These are phyloP conservation scores for Hirtodrosophila duncani DNA, from an alignment of 2,888 invertebrate species.

Conservation along the genomic window DNA sequence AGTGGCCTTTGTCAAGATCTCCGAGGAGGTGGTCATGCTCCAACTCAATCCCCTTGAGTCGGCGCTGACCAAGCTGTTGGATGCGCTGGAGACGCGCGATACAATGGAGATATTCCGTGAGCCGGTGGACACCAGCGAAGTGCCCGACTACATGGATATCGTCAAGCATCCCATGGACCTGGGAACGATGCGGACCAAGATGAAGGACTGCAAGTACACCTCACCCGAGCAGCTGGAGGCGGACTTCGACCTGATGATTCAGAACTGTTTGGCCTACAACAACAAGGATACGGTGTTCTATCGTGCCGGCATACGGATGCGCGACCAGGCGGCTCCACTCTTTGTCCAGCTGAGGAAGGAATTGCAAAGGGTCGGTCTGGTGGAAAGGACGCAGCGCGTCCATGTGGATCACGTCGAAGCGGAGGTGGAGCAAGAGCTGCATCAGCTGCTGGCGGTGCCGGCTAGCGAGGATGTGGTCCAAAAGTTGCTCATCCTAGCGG, in stretches of 20 bases:
- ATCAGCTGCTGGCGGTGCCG: constrained; percentile 75
- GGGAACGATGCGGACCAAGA: constrained; percentile 89
- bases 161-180: constrained; percentile 93
- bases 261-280: constrained; percentile 97
- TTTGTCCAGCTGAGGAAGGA: constrained; percentile 89
- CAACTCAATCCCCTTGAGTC: constrained; percentile 90
- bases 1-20: constrained; percentile 88
- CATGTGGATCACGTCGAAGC: constrained; percentile 79
- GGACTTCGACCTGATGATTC: constrained; percentile 97
- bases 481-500: constrained; percentile 81
- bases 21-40: constrained; percentile 88
- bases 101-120: constrained; percentile 93
- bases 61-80: constrained; percentile 87
- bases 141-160: constrained; percentile 93
- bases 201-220: constrained; percentile 84
- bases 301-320: constrained; percentile 91
- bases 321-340: constrained; percentile 90
- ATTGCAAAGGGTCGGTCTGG: constrained; percentile 78
- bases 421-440: constrained; percentile 81
- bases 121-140: constrained; percentile 92
- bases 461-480: constrained; percentile 75
- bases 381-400: constrained; percentile 76
- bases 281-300: constrained; percentile 97
- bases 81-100: constrained; percentile 88
- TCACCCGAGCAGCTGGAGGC: constrained; percentile 88